Evolutionary conservation across 2,113 vertebrate genomes (phyloP).

Genomic region (Nibea coibor): DNA sequence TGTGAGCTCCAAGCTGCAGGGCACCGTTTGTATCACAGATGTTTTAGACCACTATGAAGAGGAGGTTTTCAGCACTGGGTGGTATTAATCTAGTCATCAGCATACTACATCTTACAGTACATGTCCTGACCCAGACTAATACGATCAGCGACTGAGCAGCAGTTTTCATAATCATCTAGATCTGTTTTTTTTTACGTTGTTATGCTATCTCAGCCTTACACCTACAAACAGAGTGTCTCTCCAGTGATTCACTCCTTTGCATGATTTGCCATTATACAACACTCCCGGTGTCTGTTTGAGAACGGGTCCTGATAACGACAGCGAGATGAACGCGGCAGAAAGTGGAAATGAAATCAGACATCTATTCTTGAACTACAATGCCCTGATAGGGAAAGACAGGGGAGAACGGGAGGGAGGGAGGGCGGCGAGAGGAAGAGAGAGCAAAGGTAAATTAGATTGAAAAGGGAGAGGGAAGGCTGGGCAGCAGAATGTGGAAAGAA

Average conservation of each 20-base stretch:
- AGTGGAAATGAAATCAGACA: conserved; percentile 76
- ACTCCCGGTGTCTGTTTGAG: conserved; percentile 39
- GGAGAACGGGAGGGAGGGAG: neutral
- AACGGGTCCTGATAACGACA: conserved; percentile 59
- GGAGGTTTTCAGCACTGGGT: no score
- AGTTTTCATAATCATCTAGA: conserved; percentile 36
- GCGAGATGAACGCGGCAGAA: conserved; percentile 65
- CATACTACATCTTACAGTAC: neutral
- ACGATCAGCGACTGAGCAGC: neutral
- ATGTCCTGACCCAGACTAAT: conserved; percentile 1
- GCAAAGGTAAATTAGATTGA: conserved; percentile 72
- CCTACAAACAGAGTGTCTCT: conserved; percentile 25
- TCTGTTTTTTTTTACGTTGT: conserved; percentile 48
- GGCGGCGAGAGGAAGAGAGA: conserved; percentile 10
- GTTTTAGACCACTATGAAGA: no score
- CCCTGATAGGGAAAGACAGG: conserved; percentile 57
- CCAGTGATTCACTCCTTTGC: conserved; percentile 59
- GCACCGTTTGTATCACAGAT: no score
- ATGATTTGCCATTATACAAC: conserved; percentile 65
- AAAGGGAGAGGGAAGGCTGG: conserved; percentile 67
- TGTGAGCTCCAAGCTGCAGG: no score
- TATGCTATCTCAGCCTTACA: conserved; percentile 14
- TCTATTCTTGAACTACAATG: conserved; percentile 72
- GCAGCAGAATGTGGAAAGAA: conserved; percentile 50
- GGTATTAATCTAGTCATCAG: neutral